These are phyloP conservation scores for Dinocampus coccinellae DNA, from an alignment of 2,888 invertebrate species.

Conservation along the genomic window DNA sequence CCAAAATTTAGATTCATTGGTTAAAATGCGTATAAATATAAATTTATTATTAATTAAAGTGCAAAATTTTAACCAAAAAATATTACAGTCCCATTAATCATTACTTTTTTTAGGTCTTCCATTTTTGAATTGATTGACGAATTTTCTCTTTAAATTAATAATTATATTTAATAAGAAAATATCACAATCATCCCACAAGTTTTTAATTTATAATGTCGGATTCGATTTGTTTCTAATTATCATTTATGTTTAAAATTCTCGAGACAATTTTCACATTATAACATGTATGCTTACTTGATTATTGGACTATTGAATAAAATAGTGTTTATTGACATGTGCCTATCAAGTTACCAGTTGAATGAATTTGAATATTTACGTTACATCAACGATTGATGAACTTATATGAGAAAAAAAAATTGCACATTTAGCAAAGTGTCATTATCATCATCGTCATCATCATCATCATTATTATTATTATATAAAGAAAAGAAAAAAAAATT, in stretches of 20 bases:
- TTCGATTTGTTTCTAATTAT: background rate
- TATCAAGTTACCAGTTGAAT: constrained; percentile 45
- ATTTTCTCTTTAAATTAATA: background rate
- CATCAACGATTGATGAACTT: background rate
- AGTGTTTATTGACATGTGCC: constrained; percentile 41
- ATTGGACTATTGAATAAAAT: constrained; percentile 38
- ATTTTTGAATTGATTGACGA: background rate
- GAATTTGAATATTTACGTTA: constrained; percentile 22
- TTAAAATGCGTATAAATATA: background rate
- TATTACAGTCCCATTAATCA: background rate
- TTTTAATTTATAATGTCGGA: no score
- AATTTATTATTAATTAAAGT: background rate
- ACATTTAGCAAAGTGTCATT: constrained; percentile 20
- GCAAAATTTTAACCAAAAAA: background rate
- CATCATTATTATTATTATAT: no score
- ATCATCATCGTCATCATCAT: no score
- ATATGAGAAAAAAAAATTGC: constrained; percentile 23
- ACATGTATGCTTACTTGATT: background rate
- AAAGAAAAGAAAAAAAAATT: constrained; percentile 27
- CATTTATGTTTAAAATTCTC: background rate
- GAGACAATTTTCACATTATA: background rate
- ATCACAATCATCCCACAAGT: background rate
- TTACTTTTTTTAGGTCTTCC: constrained; percentile 8
- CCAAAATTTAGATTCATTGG: background rate
- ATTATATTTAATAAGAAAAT: background rate